phyloP scores from a whole-genome alignment of 2,888 invertebrate species.

The Pharmacophagus antenor region DNA sequence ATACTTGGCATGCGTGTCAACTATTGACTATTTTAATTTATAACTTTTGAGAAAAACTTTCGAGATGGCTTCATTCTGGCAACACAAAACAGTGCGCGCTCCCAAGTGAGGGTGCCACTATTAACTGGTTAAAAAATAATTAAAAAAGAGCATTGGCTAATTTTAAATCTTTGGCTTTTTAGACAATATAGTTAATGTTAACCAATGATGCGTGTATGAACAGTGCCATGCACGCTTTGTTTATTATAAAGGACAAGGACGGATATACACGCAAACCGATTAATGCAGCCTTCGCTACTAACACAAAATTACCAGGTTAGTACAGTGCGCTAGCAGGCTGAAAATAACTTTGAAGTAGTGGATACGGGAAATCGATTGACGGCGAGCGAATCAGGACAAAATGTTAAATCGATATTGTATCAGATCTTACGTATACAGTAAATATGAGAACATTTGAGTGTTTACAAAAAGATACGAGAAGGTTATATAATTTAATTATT shows the following conservation, averaged over 20 bases:
- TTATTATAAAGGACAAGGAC: conserved; percentile 59
- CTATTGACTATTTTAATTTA: too few species aligned
- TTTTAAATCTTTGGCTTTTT: too few species aligned
- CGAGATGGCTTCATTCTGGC: too few species aligned
- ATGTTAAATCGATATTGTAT: conserved; percentile 4
- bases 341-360: conserved; percentile 27
- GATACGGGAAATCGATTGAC: conserved; percentile 30
- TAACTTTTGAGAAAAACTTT: too few species aligned
- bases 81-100: too few species aligned
- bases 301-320: not conserved
- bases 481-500: too few species aligned
- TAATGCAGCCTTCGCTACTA: conserved; percentile 36
- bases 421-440: not conserved
- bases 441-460: not conserved
- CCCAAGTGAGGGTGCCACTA: too few species aligned
- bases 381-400: conserved; percentile 8
- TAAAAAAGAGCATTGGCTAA: too few species aligned
- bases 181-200: too few species aligned
- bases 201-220: conserved; percentile 15
- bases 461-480: not conserved
- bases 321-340: conserved; percentile 41
- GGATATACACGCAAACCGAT: conserved; percentile 52
- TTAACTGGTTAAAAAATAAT: too few species aligned
- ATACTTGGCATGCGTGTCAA: too few species aligned
- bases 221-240: conserved; percentile 21